Evolutionary conservation across 2,113 vertebrate species (phyloP).

Genomic region (Prinia subflava): DNA sequence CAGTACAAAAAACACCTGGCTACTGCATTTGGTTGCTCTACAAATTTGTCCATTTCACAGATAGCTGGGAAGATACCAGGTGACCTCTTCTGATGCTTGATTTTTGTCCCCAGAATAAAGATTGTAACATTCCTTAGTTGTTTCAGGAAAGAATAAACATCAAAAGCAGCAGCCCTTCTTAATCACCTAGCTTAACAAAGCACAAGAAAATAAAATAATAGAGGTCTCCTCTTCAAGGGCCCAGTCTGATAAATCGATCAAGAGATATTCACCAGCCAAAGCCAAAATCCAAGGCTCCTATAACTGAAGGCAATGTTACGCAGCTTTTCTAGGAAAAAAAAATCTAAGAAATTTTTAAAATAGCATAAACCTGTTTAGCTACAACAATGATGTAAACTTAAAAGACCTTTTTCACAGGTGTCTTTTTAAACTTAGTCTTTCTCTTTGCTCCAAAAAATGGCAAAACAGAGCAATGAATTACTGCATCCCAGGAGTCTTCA

Average conservation of each 20-base stretch:
- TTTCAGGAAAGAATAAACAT: neutral
- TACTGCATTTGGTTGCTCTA: neutral
- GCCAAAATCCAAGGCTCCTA: neutral
- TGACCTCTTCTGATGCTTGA: neutral
- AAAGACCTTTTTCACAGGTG: neutral
- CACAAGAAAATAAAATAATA: neutral
- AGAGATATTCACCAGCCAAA: neutral
- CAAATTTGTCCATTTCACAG: neutral
- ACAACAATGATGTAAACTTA: neutral
- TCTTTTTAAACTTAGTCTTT: neutral
- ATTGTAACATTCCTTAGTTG: neutral
- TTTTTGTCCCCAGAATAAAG: neutral
- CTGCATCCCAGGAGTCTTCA: neutral
- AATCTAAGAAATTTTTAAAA: neutral
- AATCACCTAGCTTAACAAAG: neutral
- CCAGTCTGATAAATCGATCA: neutral
- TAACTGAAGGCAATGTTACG: neutral
- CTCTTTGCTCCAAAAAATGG: neutral
- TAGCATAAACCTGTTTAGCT: neutral
- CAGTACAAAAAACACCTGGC: neutral
- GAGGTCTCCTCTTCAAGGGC: neutral
- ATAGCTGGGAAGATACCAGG: neutral
- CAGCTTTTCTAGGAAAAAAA: neutral
- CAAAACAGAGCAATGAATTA: neutral
- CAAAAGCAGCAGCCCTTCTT: neutral